Percentiles rank a stretch among this genome's conserved stretches.
Evolutionary conservation across 2,797 vertebrate genomes (phyloP).

Genomic region (Amblyopsis hoosieri): DNA sequence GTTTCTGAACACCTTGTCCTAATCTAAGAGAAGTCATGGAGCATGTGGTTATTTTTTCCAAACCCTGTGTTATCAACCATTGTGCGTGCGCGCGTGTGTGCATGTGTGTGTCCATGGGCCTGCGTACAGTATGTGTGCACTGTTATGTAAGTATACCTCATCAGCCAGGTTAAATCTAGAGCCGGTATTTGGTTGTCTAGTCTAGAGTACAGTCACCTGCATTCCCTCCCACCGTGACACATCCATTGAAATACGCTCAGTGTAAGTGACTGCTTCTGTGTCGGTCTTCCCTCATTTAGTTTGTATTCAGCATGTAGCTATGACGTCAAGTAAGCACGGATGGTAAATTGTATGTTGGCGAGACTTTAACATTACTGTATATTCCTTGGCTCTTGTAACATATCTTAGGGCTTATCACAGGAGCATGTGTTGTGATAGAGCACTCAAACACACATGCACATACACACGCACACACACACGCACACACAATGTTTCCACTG

Average conservation of each 20-base stretch:
- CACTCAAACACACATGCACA: neutral
- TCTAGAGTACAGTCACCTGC: constrained; percentile 37
- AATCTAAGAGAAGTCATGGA: neutral
- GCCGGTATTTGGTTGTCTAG: constrained; percentile 58
- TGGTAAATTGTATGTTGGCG: no score
- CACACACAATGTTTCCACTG: constrained; percentile 2
- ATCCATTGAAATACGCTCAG: neutral
- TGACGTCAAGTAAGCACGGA: no score
- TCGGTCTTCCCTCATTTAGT: no score
- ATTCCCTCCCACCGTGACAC: constrained; percentile 24
- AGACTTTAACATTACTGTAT: no score
- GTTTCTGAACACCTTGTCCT: neutral
- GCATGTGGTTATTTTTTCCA: neutral
- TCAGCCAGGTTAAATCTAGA: constrained; percentile 24
- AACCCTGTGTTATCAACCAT: constrained; percentile 34
- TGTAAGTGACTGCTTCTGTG: neutral
- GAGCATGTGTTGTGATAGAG: neutral
- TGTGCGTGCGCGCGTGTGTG: constrained; percentile 2
- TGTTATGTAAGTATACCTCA: constrained; percentile 62
- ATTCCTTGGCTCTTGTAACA: no score
- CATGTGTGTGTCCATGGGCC: neutral
- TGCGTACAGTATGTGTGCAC: neutral
- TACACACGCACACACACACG: constrained; percentile 10
- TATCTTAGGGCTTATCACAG: no score
- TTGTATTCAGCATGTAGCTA: no score